phyloP scores from a whole-genome alignment of 1,140 invertebrate species.

The Whitmania pigra region DNA sequence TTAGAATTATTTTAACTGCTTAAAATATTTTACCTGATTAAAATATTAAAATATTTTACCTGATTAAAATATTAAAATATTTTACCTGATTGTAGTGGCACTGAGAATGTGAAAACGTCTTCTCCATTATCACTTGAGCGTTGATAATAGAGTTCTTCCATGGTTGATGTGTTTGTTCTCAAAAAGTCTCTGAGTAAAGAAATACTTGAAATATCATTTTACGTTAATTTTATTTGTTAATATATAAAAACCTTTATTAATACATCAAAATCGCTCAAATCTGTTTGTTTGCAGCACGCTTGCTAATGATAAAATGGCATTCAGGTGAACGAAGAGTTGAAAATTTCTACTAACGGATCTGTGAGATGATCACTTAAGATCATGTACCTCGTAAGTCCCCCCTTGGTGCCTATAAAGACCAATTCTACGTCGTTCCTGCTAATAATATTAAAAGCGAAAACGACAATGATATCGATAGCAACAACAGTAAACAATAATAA shows the following conservation, averaged over 20 bases:
- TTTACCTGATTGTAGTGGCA: conserved; percentile 66
- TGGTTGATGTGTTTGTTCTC: conserved; percentile 63
- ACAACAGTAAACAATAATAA: background rate
- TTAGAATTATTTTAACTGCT: too few relatives aligned
- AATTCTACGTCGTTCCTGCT: conserved; percentile 29
- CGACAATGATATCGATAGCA: background rate
- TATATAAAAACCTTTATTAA: too few relatives aligned
- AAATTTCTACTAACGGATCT: conserved; percentile 26
- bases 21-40: too few relatives aligned
- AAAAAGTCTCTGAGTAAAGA: conserved; percentile 59
- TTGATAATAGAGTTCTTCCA: conserved; percentile 81
- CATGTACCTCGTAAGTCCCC: conserved; percentile 31
- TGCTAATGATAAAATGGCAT: too few relatives aligned
- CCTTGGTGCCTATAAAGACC: conserved; percentile 34
- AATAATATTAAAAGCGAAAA: background rate
- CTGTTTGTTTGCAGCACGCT: too few relatives aligned
- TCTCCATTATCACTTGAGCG: conserved; percentile 68
- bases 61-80: background rate
- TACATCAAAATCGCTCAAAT: too few relatives aligned
- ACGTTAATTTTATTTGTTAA: too few relatives aligned
- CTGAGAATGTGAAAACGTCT: conserved; percentile 75
- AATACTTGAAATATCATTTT: too few relatives aligned
- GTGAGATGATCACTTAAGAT: conserved; percentile 20
- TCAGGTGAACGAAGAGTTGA: too few relatives aligned
- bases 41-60: too few relatives aligned